phyloP scores from a whole-genome alignment of 1,140 invertebrate genomes.

The Drosophila baimaii region DNA sequence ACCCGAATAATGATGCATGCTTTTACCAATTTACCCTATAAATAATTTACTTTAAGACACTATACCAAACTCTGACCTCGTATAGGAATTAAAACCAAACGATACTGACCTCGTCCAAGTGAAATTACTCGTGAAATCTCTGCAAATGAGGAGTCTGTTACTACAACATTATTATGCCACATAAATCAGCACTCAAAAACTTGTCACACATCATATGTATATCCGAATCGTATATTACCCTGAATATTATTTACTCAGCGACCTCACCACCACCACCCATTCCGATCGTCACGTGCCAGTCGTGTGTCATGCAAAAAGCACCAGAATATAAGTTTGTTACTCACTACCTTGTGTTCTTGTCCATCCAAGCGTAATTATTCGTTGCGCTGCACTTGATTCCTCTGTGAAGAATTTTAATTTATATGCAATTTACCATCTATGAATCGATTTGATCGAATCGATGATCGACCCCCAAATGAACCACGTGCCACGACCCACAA shows the following conservation, averaged over 20 bases:
- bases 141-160: conserved; percentile 51
- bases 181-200: conserved; percentile 30
- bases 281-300: conserved; percentile 37
- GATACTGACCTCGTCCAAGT: conserved; percentile 31
- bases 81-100: conserved; percentile 6
- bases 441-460: conserved; percentile 37
- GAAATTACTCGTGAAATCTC: conserved; percentile 52
- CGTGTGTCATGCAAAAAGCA: conserved; percentile 40
- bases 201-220: conserved; percentile 27
- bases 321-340: conserved; percentile 49
- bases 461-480: conserved; percentile 37
- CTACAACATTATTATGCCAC: conserved; percentile 24
- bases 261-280: conserved; percentile 41
- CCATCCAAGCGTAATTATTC: conserved; percentile 40
- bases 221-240: conserved; percentile 27
- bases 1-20: conserved; percentile 37
- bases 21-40: conserved; percentile 26
- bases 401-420: conserved; percentile 68
- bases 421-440: conserved; percentile 70
- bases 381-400: conserved; percentile 44
- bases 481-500: conserved; percentile 26
- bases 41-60: conserved; percentile 14
- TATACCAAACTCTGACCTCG: conserved; percentile 11
- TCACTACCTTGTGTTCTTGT: conserved; percentile 55
- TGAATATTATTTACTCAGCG: conserved; percentile 13